phyloP scores from a whole-genome alignment of 2,113 vertebrate species.

The Saguinus imperator region DNA sequence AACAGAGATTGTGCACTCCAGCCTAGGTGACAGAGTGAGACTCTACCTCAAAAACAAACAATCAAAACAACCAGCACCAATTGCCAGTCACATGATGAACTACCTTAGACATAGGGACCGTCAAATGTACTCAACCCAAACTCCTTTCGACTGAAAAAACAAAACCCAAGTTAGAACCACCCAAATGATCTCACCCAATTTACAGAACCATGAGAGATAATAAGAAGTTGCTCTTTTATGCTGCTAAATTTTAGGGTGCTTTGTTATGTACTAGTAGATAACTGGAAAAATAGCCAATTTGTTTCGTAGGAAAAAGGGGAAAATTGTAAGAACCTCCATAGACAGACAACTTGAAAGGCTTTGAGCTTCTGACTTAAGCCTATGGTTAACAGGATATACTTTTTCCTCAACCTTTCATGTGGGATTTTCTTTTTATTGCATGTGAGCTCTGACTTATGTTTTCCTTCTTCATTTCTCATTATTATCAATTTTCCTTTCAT shows the following conservation, averaged over 20 bases:
- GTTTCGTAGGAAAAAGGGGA: neutral
- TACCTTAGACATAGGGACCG: neutral
- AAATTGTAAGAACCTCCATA: neutral
- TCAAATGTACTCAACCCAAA: neutral
- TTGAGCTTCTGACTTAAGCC: neutral
- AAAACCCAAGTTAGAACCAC: accelerated
- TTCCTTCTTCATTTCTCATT: neutral
- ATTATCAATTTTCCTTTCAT: neutral
- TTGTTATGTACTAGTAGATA: neutral
- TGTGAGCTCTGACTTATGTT: neutral
- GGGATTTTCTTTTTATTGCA: neutral
- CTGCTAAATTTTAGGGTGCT: neutral
- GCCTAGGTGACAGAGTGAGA: too few relatives aligned
- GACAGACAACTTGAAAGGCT: neutral
- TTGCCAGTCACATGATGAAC: neutral
- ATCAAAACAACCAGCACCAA: neutral
- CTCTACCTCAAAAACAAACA: neutral
- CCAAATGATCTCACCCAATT: neutral
- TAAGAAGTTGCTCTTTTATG: neutral
- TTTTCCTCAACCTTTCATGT: neutral
- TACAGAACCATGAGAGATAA: neutral
- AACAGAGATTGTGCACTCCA: too few relatives aligned
- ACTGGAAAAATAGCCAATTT: neutral
- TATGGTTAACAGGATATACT: neutral
- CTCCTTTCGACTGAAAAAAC: neutral